These are phyloP conservation scores for Acinonyx jubatus DNA, from an alignment of 2,113 vertebrate species.

Conservation along the genomic window DNA sequence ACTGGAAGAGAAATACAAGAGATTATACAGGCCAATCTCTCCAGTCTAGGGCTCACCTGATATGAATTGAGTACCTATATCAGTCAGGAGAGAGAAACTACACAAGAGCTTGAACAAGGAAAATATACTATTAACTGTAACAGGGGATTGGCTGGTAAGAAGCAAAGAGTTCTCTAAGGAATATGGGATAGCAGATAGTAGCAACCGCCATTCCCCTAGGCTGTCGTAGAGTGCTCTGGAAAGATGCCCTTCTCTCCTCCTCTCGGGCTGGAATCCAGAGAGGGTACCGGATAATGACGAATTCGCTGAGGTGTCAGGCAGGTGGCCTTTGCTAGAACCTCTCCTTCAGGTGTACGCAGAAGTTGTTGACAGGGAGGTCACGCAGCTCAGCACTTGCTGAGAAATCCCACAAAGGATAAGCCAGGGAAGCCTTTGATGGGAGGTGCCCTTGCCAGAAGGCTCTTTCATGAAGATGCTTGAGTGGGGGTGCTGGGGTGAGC, in stretches of 20 bases:
- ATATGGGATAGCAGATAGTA: neutral
- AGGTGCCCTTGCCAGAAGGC: neutral
- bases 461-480: neutral
- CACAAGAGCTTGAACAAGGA: neutral
- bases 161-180: neutral
- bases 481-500: neutral
- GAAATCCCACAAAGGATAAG: neutral
- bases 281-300: neutral
- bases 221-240: neutral
- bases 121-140: neutral
- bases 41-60: neutral
- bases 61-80: neutral
- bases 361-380: neutral
- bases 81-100: neutral
- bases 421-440: fast-evolving
- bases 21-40: neutral
- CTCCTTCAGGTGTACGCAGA: neutral
- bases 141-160: neutral
- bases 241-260: too few species aligned
- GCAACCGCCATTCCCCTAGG: neutral
- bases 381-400: neutral
- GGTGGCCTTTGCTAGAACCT: neutral
- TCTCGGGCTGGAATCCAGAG: neutral
- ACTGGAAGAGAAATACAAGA: neutral
- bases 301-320: neutral